Conservation (phyloP, 64 coral and sea anemone genomes). For the Stichodactyla helianthus region DNA sequence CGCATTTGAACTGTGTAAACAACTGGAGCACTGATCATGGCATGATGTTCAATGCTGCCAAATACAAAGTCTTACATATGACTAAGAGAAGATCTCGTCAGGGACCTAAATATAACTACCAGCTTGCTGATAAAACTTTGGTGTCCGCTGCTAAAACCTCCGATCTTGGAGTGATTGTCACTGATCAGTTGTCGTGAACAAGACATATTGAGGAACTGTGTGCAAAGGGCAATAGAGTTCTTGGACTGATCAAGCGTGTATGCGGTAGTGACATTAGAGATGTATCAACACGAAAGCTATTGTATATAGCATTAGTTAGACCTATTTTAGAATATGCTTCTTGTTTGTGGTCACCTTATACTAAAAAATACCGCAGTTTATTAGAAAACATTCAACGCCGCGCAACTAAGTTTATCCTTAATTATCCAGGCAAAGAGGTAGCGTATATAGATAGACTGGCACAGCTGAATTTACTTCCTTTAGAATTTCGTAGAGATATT, state of each 20-base stretch:
- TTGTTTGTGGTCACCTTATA: conserved; percentile 56
- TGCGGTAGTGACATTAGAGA: conserved; percentile 33
- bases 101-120: too few species aligned
- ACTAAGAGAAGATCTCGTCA: too few species aligned
- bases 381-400: conserved; percentile 47
- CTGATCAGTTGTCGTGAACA: neutral
- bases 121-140: too few species aligned
- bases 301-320: conserved; percentile 63
- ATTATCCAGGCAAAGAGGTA: conserved; percentile 18
- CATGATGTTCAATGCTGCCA: conserved; percentile 30
- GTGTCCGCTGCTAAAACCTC: too few species aligned
- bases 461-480: conserved; percentile 30
- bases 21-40: conserved; percentile 30
- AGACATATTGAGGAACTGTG: neutral
- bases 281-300: conserved; percentile 31
- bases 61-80: too few species aligned
- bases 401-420: conserved; percentile 49
- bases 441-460: conserved; percentile 5
- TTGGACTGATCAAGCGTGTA: conserved; percentile 13
- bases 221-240: neutral
- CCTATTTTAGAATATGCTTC: conserved; percentile 54
- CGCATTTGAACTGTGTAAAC: conserved; percentile 22
- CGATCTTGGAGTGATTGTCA: conserved; percentile 2
- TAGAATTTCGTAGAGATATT: conserved; percentile 32
- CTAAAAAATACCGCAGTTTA: conserved; percentile 36